Evolutionary conservation across 2,113 vertebrate species (phyloP), one percentile per base, ranked within the genome.

Genomic region (Syngnathus typhle): DNA sequence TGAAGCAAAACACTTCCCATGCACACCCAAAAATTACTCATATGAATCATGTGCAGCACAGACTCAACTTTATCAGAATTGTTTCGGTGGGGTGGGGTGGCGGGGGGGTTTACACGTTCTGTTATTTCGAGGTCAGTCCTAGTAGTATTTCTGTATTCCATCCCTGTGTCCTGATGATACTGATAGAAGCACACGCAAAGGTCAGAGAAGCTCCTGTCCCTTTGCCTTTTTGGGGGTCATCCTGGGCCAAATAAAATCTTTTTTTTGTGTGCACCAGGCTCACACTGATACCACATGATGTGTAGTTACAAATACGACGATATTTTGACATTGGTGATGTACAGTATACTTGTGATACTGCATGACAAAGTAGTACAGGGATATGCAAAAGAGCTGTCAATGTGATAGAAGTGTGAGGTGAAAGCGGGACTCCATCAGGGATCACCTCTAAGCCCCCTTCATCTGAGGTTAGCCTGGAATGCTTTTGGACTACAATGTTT

Each of bases 181-280:
- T 68, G 61, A 54, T 44, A 62, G 58, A 73, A 37, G 10, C 47
- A 36, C 59, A 77, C 1, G 19, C 65, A 84, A 82, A 85, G 78
- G 74, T 82, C 75, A 84, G 10, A 19, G 41, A 55, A 71, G 55
- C 46, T 77, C 52, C 10, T 1, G 1, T 41, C 72, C 21, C 44
- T 41, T 46, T 70, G 47, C 21, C 46, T 60, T 65, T 60, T 55
- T 63, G 64, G 37, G 60, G 37, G 51, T 65, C 60, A 41, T 60
- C 55, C 18, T 54, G 52, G 49, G 70, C 56, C 5, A 56, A 69
- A 70, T 52, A 44, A 64, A 61, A 68, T 51, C 19, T 19, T 65
- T 39, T 47, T 51, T n/a, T n/a, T n/a, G n/a, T 52, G 2, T 4
- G 3, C 3, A 65, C 55, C 38, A 46, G 16, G 16, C 36, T 51